A percentile compares a stretch with the other conserved stretches of the same genome.
These are phyloP conservation scores for Odontocolon sp. DNA, from an alignment of 2,888 invertebrate species.

Conservation along the genomic window DNA sequence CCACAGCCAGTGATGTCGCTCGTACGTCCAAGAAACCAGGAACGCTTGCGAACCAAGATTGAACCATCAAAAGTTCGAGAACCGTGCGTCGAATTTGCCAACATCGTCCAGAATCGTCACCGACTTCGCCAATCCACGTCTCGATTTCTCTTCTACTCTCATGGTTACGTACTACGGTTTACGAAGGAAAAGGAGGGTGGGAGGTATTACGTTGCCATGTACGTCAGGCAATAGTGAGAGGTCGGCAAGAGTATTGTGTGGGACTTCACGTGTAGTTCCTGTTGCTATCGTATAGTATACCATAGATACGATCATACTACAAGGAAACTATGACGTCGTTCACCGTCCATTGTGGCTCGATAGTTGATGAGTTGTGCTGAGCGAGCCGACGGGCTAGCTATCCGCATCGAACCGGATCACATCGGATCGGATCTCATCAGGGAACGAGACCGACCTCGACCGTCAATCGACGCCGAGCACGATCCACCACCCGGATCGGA, in stretches of 20 bases:
- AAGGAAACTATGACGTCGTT: conserved; percentile 50
- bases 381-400: conserved; percentile 11
- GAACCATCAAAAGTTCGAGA: conserved; percentile 75
- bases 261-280: conserved; percentile 14
- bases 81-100: conserved; percentile 73
- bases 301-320: conserved; percentile 38
- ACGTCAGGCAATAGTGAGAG: conserved; percentile 19
- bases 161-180: neutral
- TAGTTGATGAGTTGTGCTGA: conserved; percentile 57
- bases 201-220: conserved; percentile 44
- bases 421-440: conserved; percentile 31
- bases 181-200: conserved; percentile 10
- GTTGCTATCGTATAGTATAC: conserved; percentile 2
- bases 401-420: conserved; percentile 35
- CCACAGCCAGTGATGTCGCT: conserved; percentile 35
- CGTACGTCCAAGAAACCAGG: neutral
- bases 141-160: conserved; percentile 34
- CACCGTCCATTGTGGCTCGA: conserved; percentile 51
- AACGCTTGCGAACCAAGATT: conserved; percentile 67
- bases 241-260: neutral
- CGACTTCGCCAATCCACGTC: conserved; percentile 46
- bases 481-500: conserved; percentile 42
- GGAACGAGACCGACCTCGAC: conserved; percentile 35
- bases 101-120: conserved; percentile 14
- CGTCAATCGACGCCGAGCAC: conserved; percentile 46